Evolutionary conservation across 2,113 vertebrate species (phyloP), one percentile per base, ranked within the genome.

Genomic region (Heliornis fulica): DNA sequence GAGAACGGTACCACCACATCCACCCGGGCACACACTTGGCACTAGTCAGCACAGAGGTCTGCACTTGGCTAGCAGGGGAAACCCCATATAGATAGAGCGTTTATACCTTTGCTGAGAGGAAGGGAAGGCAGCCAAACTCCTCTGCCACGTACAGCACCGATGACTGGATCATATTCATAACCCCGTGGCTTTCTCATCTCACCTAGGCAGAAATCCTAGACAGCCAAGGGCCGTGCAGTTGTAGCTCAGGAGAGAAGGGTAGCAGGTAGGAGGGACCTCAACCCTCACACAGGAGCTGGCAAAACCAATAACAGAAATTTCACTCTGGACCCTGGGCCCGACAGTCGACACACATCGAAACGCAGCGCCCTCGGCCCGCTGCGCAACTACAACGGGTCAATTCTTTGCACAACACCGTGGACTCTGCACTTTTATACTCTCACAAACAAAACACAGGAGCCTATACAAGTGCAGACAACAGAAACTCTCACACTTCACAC

Each of bases 151-250:
- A 29, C 5, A 82, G 38, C n/a, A 20, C 34, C 5, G 1, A 45
- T 34, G 29, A 32, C 64, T 43, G 70, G 19, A 78, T 41, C 28
- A 11, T 21, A 41, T n/a, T 53, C 29, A 46, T 36, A 46, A 41
- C 17, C n/a, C n/a, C 29, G 10, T 1, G 56, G 75, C 31, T 36
- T 43, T n/a, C 72, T 71, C 59, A 59, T 46, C 11, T 72, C 14
- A 23, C 34, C 41, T 10, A 56, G 34, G 22, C 2, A n/a, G 70
- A 65, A 66, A 41, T 29, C 34, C 61, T 29, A 29, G 29, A 48
- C 15, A 19, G 41, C 28, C 8, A 25, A 70, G 5, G 1, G 3
- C 38, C 43, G 41, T 0, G 1, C 13, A n/a, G 19, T 22, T 28
- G 25, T 4, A 41, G 40, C 68, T 68, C 14, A 10, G 59, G 20